Base-by-base conservation (phyloP, 2,113 vertebrate species). In the Lynx canadensis region DNA sequence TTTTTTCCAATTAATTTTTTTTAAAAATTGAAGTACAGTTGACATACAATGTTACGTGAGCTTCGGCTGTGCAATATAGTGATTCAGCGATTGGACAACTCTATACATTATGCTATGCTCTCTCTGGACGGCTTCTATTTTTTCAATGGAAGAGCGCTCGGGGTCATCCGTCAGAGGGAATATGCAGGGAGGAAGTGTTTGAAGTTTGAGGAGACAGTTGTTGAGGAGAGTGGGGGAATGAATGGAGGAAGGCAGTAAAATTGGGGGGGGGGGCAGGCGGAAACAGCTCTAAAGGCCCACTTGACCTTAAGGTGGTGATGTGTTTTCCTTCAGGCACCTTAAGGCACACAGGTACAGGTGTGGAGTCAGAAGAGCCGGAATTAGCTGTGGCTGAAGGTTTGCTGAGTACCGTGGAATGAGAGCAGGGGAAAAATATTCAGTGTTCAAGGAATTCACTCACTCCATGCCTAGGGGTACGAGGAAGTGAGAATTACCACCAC, bases 191-290 rank as follows among this genome's bases (percentile, higher is more conserved):
- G 48, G 48, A 66, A 7, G 41, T 68, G 48, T 52, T 33, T n/a
- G 12, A 79, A 66, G 36, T 73, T 65, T 65, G 57, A 92, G 52
- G 79, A 66, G 31, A 45, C n/a, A 38, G 31, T 36, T 79, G 33
- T 31, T 27, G 19, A 38, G 78, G 25, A 71, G 50, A 69, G 38
- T 10, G 38, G 52, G 36, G 48, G 45, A 50, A 74, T 63, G 63
- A 71, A 41, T 25, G 38, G 60, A 57, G 7, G 11, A 60, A 10
- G 13, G 18, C 12, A 87, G 82, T 36, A 4, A 76, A 93, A 68
- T 25, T 52, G 5, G 0, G 19, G 19, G 13, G 7, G 45, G 45
- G 45, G 45, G 45, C 1, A 1, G 45, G 7, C 7, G 45, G 45
- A 45, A 45, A 45, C 68, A 31, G 82, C 38, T 33, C 21, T 33